phyloP scores from a whole-genome alignment of 1,140 invertebrate genomes.

The Battus philenor region DNA sequence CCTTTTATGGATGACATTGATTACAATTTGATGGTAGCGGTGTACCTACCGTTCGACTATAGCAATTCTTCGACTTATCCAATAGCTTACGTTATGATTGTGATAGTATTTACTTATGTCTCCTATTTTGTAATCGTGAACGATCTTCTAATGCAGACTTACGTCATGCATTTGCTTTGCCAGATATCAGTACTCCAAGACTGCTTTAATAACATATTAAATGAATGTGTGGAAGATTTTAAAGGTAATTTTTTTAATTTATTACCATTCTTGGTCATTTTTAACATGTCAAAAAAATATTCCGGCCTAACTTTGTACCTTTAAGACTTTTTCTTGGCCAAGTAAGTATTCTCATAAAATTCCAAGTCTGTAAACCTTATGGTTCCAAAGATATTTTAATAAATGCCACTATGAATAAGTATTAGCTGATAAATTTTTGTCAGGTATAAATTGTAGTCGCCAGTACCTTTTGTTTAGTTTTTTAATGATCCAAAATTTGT shows the following conservation, averaged over 20 bases:
- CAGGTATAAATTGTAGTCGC: neutral
- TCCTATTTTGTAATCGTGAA: conserved; percentile 50
- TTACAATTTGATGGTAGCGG: conserved; percentile 46
- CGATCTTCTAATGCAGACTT: conserved; percentile 48
- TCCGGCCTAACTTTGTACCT: no score
- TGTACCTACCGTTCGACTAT: conserved; percentile 40
- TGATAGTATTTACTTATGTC: conserved; percentile 39
- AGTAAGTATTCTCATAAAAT: neutral
- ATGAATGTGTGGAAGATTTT: conserved; percentile 34
- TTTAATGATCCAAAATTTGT: neutral
- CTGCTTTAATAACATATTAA: conserved; percentile 48
- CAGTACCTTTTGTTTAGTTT: neutral
- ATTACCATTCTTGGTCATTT: no score
- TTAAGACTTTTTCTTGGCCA: no score
- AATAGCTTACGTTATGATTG: conserved; percentile 29
- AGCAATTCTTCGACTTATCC: conserved; percentile 27
- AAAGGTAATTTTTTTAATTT: conserved; percentile 29
- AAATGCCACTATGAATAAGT: no score
- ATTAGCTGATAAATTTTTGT: no score
- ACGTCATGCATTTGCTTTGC: conserved; percentile 54
- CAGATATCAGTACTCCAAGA: conserved; percentile 48
- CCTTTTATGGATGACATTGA: conserved; percentile 54
- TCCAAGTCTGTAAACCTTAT: no score
- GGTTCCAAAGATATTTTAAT: no score
- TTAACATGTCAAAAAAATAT: no score